phyloP scores from a whole-genome alignment of 92 coral and sea anemone genomes.

The Galaxea fascicularis region DNA sequence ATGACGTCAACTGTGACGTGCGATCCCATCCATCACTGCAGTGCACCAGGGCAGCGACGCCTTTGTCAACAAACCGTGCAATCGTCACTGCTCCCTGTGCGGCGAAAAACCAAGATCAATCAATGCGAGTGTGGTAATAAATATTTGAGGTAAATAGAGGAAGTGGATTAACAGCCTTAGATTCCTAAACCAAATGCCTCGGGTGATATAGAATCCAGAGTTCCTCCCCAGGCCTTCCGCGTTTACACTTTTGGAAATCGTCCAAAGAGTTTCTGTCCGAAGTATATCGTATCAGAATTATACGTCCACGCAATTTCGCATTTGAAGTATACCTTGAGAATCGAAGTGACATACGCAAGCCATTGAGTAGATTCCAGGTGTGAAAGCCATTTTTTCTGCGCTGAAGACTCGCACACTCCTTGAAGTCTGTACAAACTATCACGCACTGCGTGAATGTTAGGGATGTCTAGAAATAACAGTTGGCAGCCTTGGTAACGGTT shows the following conservation, averaged over 20 bases:
- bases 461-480: constrained; percentile 90
- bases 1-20: constrained; percentile 94
- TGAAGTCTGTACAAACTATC: constrained; percentile 95
- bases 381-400: constrained; percentile 98
- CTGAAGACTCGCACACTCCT: constrained; percentile 93
- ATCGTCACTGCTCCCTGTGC: constrained; percentile 92
- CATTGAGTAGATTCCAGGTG: constrained; percentile 98
- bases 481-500: constrained; percentile 95
- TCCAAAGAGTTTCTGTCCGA: too few species aligned
- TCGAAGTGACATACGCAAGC: constrained; percentile 93
- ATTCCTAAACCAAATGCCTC: too few species aligned
- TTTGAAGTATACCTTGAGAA: constrained; percentile 75
- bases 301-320: too few species aligned
- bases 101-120: not conserved
- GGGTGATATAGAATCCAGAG: too few species aligned
- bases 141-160: not conserved
- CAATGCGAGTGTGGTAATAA: not conserved
- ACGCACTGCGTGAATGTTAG: constrained; percentile 96
- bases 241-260: too few species aligned
- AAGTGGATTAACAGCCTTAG: not conserved
- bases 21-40: constrained; percentile 99
- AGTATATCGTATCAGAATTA: too few species aligned
- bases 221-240: too few species aligned
- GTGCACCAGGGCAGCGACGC: constrained; percentile 95
- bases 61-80: constrained; percentile 94